Conservation (phyloP, 2,888 invertebrate species). For the Rhamnusium bicolor region DNA sequence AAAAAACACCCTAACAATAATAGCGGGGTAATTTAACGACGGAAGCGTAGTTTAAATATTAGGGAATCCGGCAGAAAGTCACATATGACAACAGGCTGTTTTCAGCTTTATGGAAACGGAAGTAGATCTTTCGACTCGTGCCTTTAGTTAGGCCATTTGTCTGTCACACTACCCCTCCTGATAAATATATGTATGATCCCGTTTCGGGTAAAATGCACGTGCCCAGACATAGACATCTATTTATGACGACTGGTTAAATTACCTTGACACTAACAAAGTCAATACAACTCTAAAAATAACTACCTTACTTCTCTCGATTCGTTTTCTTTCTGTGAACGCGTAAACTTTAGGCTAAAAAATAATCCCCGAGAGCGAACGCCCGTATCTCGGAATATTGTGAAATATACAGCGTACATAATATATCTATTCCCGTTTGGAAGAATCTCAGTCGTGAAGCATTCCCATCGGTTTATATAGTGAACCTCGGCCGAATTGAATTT, state of each 20-base stretch:
- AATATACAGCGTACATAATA: not conserved
- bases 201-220: conserved; percentile 66
- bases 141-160: conserved; percentile 67
- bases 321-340: conserved; percentile 55
- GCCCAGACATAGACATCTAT: conserved; percentile 64
- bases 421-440: conserved; percentile 46
- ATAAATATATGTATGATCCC: conserved; percentile 67
- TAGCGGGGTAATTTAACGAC: conserved; percentile 63
- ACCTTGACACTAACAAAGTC: conserved; percentile 70
- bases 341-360: conserved; percentile 50
- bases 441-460: conserved; percentile 57
- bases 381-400: not conserved
- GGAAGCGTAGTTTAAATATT: conserved; percentile 67
- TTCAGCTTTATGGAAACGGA: conserved; percentile 71
- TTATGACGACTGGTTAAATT: conserved; percentile 70
- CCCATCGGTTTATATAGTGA: conserved; percentile 49
- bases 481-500: conserved; percentile 58
- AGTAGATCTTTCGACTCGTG: conserved; percentile 67
- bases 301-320: conserved; percentile 38
- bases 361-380: conserved; percentile 31
- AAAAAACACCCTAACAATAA: conserved; percentile 53
- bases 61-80: conserved; percentile 60
- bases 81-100: conserved; percentile 70
- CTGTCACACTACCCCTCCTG: conserved; percentile 66
- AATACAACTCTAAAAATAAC: conserved; percentile 60